Evolutionary conservation across 2,888 invertebrate species (phyloP), one percentile per base, ranked within the genome.

Genomic region (Bellardia bayeri): DNA sequence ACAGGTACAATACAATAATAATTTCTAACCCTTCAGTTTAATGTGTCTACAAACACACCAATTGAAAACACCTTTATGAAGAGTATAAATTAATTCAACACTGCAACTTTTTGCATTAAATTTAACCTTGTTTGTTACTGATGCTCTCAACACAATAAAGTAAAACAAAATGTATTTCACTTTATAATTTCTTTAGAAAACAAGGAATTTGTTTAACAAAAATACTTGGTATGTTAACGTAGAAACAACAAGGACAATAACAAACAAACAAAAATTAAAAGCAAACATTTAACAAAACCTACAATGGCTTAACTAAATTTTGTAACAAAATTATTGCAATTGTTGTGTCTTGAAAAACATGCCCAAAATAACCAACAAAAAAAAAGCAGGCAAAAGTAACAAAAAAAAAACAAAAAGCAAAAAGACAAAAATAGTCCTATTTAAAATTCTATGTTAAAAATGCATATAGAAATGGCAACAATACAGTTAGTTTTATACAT

Each of bases 321-420:
- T 64, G 87, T 84, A 75, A 87, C 69, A 85, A 87, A 87, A 87
- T 84, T 84, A 87, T 87, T 87, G 81, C 87, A 87, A 84, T 87
- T 87, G 84, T 87, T 87, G 83, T 84, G 82, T 78, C 84, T 84
- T 87, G 9, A 49, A 82, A 84, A 87, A 84, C 74, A 87, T 82
- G 75, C 81, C 87, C 68, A 81, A 83, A 81, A 74, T 71, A 80
- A 78, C 63, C 64, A 72, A n/a, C n/a, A n/a, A n/a, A 78, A 71
- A 42, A 68, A 61, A 56, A 45, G 5, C 33, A 45, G 13, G 45
- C 11, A 78, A 23, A 51, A 51, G 11, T 54, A 54, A 33, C 2
- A 13, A 7, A 30, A 11, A 30, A 6, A 9, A 56, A 16, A 8
- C 45, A 45, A 69, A 16, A 13, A 42, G 14, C 9, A 3, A 49